phyloP scores from a whole-genome alignment of 2,797 vertebrate genomes.

The Pygocentrus nattereri region DNA sequence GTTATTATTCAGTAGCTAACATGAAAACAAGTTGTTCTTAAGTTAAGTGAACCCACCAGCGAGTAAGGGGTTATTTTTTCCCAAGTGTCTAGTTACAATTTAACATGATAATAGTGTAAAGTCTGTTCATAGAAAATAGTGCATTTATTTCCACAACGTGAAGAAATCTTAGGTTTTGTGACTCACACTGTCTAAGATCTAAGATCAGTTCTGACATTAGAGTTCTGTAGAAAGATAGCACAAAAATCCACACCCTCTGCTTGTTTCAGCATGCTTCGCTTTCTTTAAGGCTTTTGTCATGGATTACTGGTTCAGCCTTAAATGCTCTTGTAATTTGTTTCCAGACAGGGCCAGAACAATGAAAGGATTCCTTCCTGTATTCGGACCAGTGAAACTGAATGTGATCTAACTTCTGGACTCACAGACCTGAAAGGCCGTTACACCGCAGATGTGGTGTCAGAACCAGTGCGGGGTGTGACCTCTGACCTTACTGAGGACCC shows the following conservation, averaged over 20 bases:
- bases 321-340: conserved; percentile 19
- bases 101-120: too few species aligned
- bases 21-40: not conserved
- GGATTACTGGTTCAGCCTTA: not conserved
- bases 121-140: too few species aligned
- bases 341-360: conserved; percentile 70
- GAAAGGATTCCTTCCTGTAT: conserved; percentile 76
- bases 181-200: too few species aligned
- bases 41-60: too few species aligned
- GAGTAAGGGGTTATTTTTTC: too few species aligned
- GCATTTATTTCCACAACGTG: not conserved
- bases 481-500: conserved; percentile 72
- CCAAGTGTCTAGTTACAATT: not conserved
- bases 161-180: not conserved
- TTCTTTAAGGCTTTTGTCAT: not conserved
- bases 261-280: conserved; percentile 47
- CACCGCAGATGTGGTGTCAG: conserved; percentile 81
- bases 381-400: conserved; percentile 71
- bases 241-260: conserved; percentile 49
- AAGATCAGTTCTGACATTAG: not conserved
- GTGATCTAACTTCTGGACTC: conserved; percentile 84
- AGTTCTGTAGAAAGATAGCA: conserved; percentile 1
- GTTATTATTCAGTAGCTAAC: not conserved
- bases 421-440: conserved; percentile 75
- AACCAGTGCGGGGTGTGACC: accelerated